Percentiles rank a stretch among this genome's conserved stretches.
Conservation (phyloP, 2,797 vertebrate species). For the Garrulus glandarius region DNA sequence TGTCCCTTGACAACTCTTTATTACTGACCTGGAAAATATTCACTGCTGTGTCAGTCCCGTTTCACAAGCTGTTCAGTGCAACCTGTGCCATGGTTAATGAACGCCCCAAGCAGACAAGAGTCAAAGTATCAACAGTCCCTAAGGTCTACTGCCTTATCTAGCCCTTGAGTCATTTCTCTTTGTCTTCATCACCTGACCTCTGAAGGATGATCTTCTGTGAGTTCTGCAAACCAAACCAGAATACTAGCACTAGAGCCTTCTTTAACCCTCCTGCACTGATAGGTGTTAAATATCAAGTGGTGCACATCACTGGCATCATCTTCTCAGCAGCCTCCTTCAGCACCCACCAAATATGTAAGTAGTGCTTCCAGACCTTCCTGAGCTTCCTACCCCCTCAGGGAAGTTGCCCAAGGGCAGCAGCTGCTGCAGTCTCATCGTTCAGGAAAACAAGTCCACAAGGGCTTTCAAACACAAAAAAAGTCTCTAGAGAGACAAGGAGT, state of each 20-base stretch:
- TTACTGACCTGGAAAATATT: neutral
- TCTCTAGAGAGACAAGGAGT: neutral
- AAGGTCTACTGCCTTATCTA: neutral
- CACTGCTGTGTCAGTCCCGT: neutral
- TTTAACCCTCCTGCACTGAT: neutral
- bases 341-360: neutral
- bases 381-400: neutral
- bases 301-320: neutral
- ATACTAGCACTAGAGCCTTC: neutral
- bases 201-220: neutral
- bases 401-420: neutral
- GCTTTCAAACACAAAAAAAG: neutral
- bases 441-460: neutral
- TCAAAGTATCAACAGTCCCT: neutral
- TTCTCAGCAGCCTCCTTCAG: neutral
- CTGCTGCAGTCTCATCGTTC: fast-evolving
- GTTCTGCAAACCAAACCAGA: neutral
- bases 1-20: neutral
- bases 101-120: neutral
- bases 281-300: neutral
- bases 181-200: neutral
- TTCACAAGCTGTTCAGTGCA: neutral
- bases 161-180: neutral
- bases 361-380: neutral
- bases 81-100: neutral